Percentiles rank a stretch among this genome's conserved stretches.
Evolutionary conservation across 2,113 vertebrate species (phyloP).

Genomic region (Hymenochirus boettgeri): DNA sequence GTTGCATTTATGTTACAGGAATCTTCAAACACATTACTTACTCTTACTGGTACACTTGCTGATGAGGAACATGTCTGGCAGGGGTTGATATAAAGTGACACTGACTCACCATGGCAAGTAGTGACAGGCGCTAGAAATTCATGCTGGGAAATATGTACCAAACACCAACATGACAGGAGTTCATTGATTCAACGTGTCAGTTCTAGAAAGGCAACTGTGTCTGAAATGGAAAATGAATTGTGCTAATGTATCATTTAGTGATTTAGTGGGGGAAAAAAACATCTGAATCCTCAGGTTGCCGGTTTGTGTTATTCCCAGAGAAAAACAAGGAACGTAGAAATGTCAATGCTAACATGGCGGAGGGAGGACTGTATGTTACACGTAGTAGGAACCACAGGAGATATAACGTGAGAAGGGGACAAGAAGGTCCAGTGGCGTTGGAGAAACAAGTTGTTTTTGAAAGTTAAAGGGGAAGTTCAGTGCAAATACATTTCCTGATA

Average conservation of each 20-base stretch:
- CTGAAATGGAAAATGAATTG: constrained; percentile 6
- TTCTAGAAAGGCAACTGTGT: not conserved
- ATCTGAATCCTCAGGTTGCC: not conserved
- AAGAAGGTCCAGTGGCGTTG: not conserved
- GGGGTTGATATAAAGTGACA: constrained; percentile 15
- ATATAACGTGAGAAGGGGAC: not conserved
- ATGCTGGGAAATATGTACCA: constrained; percentile 1
- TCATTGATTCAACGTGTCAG: constrained; percentile 8
- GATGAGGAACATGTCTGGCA: constrained; percentile 13
- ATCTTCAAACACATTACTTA: no score
- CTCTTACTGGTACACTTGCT: no score
- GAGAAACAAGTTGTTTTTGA: accelerated
- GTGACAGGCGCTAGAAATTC: constrained; percentile 18
- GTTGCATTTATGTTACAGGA: no score
- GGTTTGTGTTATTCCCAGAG: constrained; percentile 5
- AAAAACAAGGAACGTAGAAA: not conserved
- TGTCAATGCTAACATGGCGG: not conserved
- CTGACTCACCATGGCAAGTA: constrained; percentile 26
- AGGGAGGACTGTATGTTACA: no score
- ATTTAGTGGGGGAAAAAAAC: not conserved
- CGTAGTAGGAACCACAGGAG: not conserved
- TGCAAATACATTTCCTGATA: no score
- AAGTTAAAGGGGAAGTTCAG: no score
- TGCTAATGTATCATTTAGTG: constrained; percentile 23
- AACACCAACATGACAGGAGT: constrained; percentile 7